Conservation (phyloP, 2,888 invertebrate genomes). For the Ornithoptera priamus region DNA sequence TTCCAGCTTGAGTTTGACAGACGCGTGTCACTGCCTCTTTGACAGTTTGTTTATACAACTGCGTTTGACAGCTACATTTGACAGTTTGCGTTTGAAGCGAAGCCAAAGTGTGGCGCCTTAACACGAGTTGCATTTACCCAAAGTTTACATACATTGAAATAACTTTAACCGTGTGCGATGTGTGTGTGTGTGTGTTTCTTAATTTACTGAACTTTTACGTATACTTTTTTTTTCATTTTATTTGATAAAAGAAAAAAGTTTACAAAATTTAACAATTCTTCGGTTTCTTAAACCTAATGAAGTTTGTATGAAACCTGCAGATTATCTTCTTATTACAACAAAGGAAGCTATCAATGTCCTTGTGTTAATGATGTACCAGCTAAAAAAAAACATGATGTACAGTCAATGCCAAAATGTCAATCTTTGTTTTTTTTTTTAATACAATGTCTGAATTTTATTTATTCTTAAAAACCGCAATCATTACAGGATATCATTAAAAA, state of each 20-base stretch:
- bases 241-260: too few relatives aligned
- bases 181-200: neutral
- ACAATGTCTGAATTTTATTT: too few relatives aligned
- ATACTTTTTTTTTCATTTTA: neutral
- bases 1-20: conserved; percentile 14
- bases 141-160: neutral
- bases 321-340: too few relatives aligned
- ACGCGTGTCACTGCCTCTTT: neutral
- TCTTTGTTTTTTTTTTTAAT: neutral
- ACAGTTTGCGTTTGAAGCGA: neutral
- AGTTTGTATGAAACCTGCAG: too few relatives aligned
- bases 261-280: too few relatives aligned
- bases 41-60: neutral
- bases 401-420: neutral
- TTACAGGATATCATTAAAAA: too few relatives aligned
- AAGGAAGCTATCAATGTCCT: too few relatives aligned
- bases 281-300: too few relatives aligned
- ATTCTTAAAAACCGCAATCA: too few relatives aligned
- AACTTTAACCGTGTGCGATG: neutral
- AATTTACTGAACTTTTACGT: neutral
- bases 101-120: neutral
- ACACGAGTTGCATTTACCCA: neutral
- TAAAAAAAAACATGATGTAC: too few relatives aligned
- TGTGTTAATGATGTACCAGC: too few relatives aligned
- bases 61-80: neutral